A percentile compares a stretch with the other conserved stretches of the same genome.
Evolutionary conservation across 2,888 invertebrate species (phyloP).

Genomic region (Esperia sulphurella): DNA sequence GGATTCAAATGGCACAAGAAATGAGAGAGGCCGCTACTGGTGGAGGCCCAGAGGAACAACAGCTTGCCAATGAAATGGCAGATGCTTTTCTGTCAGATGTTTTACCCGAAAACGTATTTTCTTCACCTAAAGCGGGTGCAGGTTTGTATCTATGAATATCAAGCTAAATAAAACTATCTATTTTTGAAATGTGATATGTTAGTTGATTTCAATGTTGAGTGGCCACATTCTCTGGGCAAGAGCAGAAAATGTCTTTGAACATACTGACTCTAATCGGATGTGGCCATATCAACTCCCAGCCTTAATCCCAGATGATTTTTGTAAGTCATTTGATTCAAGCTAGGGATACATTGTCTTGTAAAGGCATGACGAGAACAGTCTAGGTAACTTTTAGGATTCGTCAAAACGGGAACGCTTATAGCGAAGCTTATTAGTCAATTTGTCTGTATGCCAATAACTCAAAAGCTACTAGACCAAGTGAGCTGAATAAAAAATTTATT

Average conservation of each 20-base stretch:
- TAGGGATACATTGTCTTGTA: constrained; percentile 51
- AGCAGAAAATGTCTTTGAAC: constrained; percentile 52
- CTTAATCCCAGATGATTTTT: constrained; percentile 73
- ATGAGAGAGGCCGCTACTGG: constrained; percentile 95
- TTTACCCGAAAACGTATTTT: constrained; percentile 95
- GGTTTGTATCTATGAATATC: constrained; percentile 34
- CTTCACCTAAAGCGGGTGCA: constrained; percentile 96
- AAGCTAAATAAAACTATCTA: not conserved
- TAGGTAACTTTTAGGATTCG: not conserved
- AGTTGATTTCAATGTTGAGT: not conserved
- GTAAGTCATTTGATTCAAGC: constrained; percentile 73
- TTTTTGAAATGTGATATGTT: not conserved
- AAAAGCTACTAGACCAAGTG: too few relatives aligned
- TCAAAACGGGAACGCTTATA: too few relatives aligned
- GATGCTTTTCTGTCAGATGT: constrained; percentile 97
- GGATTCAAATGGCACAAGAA: constrained; percentile 98
- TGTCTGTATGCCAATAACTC: too few relatives aligned
- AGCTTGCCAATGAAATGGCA: constrained; percentile 97
- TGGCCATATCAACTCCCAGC: constrained; percentile 68
- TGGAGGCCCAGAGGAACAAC: constrained; percentile 93
- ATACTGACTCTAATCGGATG: constrained; percentile 71
- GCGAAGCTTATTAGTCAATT: too few relatives aligned
- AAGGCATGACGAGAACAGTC: not conserved
- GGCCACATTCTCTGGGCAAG: constrained; percentile 78
- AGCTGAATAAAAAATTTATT: not conserved